Base-by-base conservation (phyloP, 1,140 invertebrate species). In the Heliothis virescens region DNA sequence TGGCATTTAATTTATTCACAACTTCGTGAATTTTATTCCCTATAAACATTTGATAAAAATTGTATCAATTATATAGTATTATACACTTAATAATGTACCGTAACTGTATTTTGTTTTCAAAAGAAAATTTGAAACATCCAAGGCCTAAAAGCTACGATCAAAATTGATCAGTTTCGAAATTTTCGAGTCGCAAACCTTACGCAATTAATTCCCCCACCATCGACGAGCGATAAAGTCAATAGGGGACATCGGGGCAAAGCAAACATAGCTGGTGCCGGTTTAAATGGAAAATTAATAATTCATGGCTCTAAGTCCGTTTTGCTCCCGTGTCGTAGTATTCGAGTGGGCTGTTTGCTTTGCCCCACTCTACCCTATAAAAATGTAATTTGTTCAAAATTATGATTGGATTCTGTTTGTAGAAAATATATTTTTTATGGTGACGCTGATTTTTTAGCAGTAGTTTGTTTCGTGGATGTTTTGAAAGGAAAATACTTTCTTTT, bases 241-340 rank as follows among this genome's bases (percentile, higher is more conserved):
- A 75, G 72, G 79, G 72, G 69, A 67, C 72, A 80, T 69, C 62
- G 53, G 79, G 73, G 47, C 16, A 71, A 67, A 76, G 79, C 63
- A 80, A 80, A 80, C 71, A 80, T 76, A 48, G 79, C 74, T 50
- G 29, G 69, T 26, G 57, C 73, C 63, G 62, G 62, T 80, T 80
- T 80, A 75, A 80, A 80, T 80, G 79, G 73, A 60, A 75, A 80
- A 75, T 80, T 80, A 80, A 80, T 80, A 80, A 80, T 80, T 80
- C 79, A 80, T 80, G 73, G 15, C 41, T 41, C 67, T 79, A 79
- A 80, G 72, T 60, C 63, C 63, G 34, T 26, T n/a, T 26, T 57
- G 75, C 4, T 16, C 13, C 52, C 63, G 62, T 57, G 60, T 78
- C 74, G 74, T 34, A 29, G 12, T 4, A 26, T 55, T 57, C 29